These are phyloP conservation scores for Margaritifera margaritifera DNA, from an alignment of 2,888 invertebrate species.

Conservation along the genomic window DNA sequence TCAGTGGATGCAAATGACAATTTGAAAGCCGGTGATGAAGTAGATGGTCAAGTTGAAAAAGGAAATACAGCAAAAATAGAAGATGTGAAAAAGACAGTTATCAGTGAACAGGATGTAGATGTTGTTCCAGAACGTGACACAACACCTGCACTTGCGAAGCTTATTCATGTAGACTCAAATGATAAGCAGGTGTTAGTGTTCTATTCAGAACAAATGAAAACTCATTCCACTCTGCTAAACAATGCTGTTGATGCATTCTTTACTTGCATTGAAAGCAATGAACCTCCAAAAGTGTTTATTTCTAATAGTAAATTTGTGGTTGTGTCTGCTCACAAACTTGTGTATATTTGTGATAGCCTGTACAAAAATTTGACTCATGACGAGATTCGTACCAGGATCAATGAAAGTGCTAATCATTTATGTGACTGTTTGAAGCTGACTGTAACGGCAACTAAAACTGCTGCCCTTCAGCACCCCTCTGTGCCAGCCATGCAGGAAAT, in stretches of 20 bases:
- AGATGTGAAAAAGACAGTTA: conserved; percentile 8
- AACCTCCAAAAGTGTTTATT: conserved; percentile 92
- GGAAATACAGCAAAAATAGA: conserved; percentile 14
- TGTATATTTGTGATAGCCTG: conserved; percentile 94
- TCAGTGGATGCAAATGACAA: background rate
- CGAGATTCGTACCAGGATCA: conserved; percentile 79
- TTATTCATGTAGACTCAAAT: conserved; percentile 77
- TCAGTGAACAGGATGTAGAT: conserved; percentile 6
- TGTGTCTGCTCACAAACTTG: conserved; percentile 92
- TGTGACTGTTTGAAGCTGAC: conserved; percentile 76
- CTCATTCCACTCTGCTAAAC: conserved; percentile 85
- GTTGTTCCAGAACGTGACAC: conserved; percentile 33
- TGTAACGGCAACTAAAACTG: conserved; percentile 90
- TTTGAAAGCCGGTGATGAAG: conserved; percentile 10
- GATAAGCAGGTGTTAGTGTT: conserved; percentile 89
- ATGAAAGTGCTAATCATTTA: conserved; percentile 66
- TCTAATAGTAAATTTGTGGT: conserved; percentile 96
- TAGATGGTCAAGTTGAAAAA: conserved; percentile 9
- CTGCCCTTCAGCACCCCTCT: conserved; percentile 92
- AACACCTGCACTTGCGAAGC: conserved; percentile 27
- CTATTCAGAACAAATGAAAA: conserved; percentile 89
- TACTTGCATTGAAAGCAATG: conserved; percentile 91
- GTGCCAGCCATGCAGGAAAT: conserved; percentile 92
- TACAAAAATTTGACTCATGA: conserved; percentile 84
- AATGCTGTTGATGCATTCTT: conserved; percentile 94